A percentile compares a stretch with the other conserved stretches of the same genome.
Evolutionary conservation across 2,797 vertebrate genomes (phyloP).

Genomic region (Remorina albescens): DNA sequence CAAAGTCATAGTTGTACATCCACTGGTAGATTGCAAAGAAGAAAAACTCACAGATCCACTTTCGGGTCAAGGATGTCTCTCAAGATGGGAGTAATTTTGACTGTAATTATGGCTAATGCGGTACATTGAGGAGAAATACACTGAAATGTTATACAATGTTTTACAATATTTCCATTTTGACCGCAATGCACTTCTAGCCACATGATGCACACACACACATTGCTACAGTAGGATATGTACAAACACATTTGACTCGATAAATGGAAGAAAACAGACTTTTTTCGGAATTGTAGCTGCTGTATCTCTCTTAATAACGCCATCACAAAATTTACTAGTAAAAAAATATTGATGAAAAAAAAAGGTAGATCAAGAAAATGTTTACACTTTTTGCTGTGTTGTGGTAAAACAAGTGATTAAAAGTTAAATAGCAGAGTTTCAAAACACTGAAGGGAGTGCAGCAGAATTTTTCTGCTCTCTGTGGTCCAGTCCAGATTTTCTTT

Average conservation of each 20-base stretch:
- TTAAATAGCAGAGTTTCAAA: background rate
- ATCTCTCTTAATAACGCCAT: background rate
- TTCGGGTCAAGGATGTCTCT: background rate
- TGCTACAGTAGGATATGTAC: background rate
- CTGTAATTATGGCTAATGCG: background rate
- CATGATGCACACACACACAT: background rate
- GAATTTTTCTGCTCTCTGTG: constrained; percentile 15
- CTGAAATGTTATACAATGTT: too few relatives aligned
- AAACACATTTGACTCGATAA: background rate
- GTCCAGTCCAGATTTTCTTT: constrained; percentile 4
- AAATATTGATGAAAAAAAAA: background rate
- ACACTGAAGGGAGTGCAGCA: background rate
- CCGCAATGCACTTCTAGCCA: background rate
- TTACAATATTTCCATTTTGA: background rate
- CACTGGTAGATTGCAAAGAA: too few relatives aligned
- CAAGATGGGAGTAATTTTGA: background rate
- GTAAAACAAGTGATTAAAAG: background rate
- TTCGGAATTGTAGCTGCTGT: background rate
- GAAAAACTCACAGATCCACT: background rate
- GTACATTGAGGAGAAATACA: background rate
- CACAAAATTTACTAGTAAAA: background rate
- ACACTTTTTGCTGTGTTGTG: background rate
- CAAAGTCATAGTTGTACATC: too few relatives aligned
- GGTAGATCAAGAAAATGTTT: background rate
- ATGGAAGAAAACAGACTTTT: too few relatives aligned